Percentiles rank a stretch among this genome's conserved stretches.
phyloP scores from a whole-genome alignment of 2,113 vertebrate genomes.

The Pelmatolapia mariae region DNA sequence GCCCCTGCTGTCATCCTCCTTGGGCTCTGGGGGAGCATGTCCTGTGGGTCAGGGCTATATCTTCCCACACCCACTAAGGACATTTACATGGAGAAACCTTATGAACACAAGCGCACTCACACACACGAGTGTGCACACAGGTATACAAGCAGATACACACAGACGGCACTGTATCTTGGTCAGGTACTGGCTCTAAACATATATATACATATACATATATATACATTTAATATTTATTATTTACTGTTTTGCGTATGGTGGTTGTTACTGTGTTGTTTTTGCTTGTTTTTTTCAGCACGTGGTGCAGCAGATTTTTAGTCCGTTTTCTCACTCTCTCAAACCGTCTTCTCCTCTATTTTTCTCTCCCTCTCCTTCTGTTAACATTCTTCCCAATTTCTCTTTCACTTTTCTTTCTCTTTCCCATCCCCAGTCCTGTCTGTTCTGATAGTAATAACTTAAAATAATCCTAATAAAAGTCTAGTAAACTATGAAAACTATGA shows the following conservation, averaged over 20 bases:
- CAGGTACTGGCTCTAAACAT: not conserved
- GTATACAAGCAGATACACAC: not conserved
- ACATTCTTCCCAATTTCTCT: not conserved
- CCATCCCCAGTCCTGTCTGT: not conserved
- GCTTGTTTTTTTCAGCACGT: not conserved
- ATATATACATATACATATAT: not conserved
- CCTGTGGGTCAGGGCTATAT: not conserved
- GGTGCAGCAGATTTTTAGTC: not conserved
- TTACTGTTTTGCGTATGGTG: not conserved
- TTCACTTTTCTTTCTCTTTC: not conserved
- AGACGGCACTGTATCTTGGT: not conserved
- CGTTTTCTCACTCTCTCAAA: not conserved
- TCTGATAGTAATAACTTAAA: not conserved
- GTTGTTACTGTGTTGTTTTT: not conserved
- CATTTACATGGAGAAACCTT: not conserved
- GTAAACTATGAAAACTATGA: not conserved
- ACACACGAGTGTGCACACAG: not conserved
- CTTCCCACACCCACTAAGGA: not conserved
- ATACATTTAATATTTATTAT: not conserved
- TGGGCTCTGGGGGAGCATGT: not conserved
- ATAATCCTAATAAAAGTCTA: not conserved
- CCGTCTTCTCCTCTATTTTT: not conserved
- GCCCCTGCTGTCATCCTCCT: not conserved
- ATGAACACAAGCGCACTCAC: not conserved
- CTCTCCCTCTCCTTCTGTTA: not conserved